Conservation (phyloP, 2,888 invertebrate genomes). For the Pteria penguin region DNA sequence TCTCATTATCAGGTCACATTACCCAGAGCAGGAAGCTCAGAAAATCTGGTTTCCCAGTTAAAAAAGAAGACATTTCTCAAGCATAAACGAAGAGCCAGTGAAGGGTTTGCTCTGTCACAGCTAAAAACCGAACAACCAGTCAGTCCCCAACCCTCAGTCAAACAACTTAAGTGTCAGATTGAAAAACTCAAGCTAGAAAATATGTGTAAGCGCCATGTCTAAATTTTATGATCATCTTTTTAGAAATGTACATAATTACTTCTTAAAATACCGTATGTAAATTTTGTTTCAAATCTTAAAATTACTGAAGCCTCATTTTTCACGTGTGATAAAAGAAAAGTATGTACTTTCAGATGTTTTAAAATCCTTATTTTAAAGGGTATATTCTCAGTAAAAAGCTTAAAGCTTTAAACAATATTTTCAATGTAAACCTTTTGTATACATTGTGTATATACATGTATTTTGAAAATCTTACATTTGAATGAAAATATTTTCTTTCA, state of each 20-base stretch:
- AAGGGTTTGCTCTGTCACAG: constrained; percentile 42
- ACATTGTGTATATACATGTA: too few species aligned
- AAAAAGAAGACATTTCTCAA: constrained; percentile 54
- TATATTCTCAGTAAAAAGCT: too few species aligned
- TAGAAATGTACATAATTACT: not conserved
- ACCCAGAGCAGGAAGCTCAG: constrained; percentile 10
- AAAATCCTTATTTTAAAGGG: too few species aligned
- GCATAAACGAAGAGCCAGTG: constrained; percentile 57
- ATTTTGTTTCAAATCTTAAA: too few species aligned
- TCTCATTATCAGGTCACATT: constrained; percentile 23
- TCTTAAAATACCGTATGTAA: too few species aligned
- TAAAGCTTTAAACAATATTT: too few species aligned
- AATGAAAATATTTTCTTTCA: constrained; percentile 59
- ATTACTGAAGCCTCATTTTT: too few species aligned
- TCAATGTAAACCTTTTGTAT: too few species aligned
- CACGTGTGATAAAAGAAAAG: too few species aligned
- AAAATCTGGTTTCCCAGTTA: constrained; percentile 5
- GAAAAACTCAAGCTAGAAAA: constrained; percentile 37
- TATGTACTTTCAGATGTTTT: too few species aligned
- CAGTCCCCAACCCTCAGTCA: constrained; percentile 22
- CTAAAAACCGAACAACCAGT: not conserved
- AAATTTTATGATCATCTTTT: not conserved
- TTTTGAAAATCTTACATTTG: too few species aligned
- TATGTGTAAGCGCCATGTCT: constrained; percentile 6
- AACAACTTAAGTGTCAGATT: constrained; percentile 37